Conservation (phyloP, 2,797 vertebrate species). For the Anableps anableps region DNA sequence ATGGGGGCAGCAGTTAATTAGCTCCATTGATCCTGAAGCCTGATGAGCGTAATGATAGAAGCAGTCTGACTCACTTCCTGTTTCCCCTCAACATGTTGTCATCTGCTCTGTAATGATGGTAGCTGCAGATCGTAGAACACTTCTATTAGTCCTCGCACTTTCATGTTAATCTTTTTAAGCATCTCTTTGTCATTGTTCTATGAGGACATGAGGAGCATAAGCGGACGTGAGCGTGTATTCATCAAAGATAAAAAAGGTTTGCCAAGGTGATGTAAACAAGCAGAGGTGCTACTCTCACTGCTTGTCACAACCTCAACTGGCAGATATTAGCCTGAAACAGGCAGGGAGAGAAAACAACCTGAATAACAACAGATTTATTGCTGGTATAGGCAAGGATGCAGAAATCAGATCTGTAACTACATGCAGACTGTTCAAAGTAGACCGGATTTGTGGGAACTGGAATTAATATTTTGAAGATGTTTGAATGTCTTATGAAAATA, state of each 20-base stretch:
- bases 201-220: conserved; percentile 46
- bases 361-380: conserved; percentile 4
- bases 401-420: background rate
- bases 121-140: conserved; percentile 24
- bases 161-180: conserved; percentile 49
- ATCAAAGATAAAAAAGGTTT: conserved; percentile 49
- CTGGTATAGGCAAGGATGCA: background rate
- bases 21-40: conserved; percentile 59
- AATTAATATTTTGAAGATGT: background rate
- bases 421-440: background rate
- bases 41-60: conserved; percentile 41
- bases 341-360: background rate
- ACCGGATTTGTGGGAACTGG: background rate
- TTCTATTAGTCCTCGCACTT: conserved; percentile 16
- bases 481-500: background rate
- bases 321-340: conserved; percentile 32
- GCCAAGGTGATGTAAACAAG: conserved; percentile 61
- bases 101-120: conserved; percentile 22
- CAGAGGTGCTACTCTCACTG: conserved; percentile 33
- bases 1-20: conserved; percentile 58
- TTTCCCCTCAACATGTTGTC: conserved; percentile 29
- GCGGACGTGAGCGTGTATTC: conserved; percentile 30
- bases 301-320: conserved; percentile 31
- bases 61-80: conserved; percentile 47
- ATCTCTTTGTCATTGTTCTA: conserved; percentile 51